Percentiles rank a stretch among this genome's conserved stretches.
phyloP scores from a whole-genome alignment of 1,140 invertebrate genomes.

The Akabosia matsudoensis region DNA sequence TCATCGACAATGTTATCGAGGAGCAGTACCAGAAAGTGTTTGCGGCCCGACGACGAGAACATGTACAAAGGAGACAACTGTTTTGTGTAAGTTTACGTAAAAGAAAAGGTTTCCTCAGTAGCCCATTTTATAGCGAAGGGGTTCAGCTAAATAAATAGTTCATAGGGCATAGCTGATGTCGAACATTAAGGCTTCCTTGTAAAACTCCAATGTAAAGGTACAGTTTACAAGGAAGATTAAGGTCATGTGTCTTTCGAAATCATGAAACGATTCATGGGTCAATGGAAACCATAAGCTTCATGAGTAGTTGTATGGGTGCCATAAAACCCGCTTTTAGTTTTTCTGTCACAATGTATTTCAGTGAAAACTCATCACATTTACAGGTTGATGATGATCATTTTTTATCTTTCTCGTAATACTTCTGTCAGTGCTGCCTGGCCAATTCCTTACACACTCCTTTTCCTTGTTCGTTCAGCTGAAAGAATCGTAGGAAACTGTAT shows the following conservation, averaged over 20 bases:
- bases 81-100: conserved; percentile 20
- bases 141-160: no score
- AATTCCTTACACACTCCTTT: neutral
- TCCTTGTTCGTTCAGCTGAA: neutral
- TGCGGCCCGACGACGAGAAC: conserved; percentile 29
- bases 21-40: conserved; percentile 40
- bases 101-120: no score
- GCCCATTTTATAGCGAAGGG: no score
- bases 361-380: neutral
- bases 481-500: neutral
- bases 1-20: conserved; percentile 43
- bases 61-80: conserved; percentile 30
- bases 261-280: no score
- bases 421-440: neutral
- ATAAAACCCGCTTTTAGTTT: neutral
- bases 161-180: no score
- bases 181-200: no score
- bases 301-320: no score
- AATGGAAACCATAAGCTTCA: no score
- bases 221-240: no score
- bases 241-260: no score
- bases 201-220: no score
- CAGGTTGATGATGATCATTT: neutral
- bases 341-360: neutral
- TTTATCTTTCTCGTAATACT: neutral